Conservation (phyloP, 2,888 invertebrate genomes). For the Drosophila crucigera region DNA sequence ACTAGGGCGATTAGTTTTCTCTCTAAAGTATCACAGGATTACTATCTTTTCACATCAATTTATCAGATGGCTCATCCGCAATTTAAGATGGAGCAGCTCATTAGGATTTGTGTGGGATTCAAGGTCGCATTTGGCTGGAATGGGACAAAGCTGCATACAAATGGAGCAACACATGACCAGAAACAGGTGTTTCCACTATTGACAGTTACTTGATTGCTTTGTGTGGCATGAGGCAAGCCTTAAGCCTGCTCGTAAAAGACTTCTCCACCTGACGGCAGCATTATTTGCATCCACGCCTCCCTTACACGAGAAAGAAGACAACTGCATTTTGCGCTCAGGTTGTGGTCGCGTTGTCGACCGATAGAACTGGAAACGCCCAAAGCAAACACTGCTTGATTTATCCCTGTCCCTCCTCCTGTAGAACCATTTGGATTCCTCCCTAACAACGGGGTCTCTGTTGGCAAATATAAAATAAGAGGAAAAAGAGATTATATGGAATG, state of each 20-base stretch:
- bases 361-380: conserved; percentile 61
- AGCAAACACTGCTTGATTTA: conserved; percentile 63
- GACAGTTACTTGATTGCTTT: conserved; percentile 72
- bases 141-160: conserved; percentile 22
- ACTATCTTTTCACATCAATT: conserved; percentile 18
- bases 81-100: conserved; percentile 23
- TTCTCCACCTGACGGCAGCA: conserved; percentile 25
- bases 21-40: neutral
- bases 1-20: conserved; percentile 5
- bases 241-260: conserved; percentile 15
- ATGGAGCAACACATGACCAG: conserved; percentile 26
- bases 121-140: conserved; percentile 55
- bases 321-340: conserved; percentile 63
- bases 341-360: conserved; percentile 41
- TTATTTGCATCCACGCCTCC: conserved; percentile 53
- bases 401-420: conserved; percentile 37
- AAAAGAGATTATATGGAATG: conserved; percentile 22
- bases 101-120: conserved; percentile 23
- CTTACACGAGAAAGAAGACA: conserved; percentile 62
- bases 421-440: conserved; percentile 8
- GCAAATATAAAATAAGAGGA: conserved; percentile 50
- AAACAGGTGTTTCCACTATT: conserved; percentile 70
- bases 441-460: conserved; percentile 61
- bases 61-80: conserved; percentile 44
- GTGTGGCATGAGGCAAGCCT: conserved; percentile 65